Evolutionary conservation across 2,797 vertebrate species (phyloP), one percentile per base, ranked within the genome.

Genomic region (Pseudotriccus pelzelni): DNA sequence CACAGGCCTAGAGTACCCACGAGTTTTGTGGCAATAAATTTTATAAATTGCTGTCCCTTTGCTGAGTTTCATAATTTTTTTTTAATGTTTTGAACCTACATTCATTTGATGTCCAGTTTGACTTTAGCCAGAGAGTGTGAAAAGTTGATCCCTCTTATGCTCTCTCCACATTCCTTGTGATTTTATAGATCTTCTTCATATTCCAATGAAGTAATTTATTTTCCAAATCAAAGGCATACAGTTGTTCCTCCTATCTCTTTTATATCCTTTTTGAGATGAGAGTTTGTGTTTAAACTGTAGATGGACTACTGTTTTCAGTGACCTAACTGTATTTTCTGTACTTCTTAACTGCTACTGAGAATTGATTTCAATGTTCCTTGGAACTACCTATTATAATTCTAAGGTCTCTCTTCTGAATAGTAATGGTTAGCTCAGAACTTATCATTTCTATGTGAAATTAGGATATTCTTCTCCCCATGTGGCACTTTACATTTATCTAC

Each of bases 371-470:
- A 58, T 63, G 17, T 53, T 93, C 73, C 62, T 34, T 73, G 28
- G 55, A 93, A 76, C 43, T 79, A 59, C 63, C 43, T 50, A 43
- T 84, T 93, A 87, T 50, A 89, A 78, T 84, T 43, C 59, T 73
- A 89, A 94, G 14, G 20, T 84, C 23, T 93, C 77, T 94, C 92
- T 89, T 90, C 86, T 94, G 90, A 92, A 87, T 84, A 90, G 62
- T 84, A 90, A 94, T 84, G 39, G 43, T 44, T 84, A 89, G 50
- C 63, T 90, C 74, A 69, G 81, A 92, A 67, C 64, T 92, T 89
- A 92, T 92, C 0, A 82, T 89, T 95, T 93, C 90, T 23, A 84
- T 84, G 67, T 93, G 67, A 94, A 96, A 92, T 92, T 90, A 84
- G 74, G 74, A 49, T n/a, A 84, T 70, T 69, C 81, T 94, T 92